Conservation (phyloP, 2,113 vertebrate genomes). For the Pteronura brasiliensis region DNA sequence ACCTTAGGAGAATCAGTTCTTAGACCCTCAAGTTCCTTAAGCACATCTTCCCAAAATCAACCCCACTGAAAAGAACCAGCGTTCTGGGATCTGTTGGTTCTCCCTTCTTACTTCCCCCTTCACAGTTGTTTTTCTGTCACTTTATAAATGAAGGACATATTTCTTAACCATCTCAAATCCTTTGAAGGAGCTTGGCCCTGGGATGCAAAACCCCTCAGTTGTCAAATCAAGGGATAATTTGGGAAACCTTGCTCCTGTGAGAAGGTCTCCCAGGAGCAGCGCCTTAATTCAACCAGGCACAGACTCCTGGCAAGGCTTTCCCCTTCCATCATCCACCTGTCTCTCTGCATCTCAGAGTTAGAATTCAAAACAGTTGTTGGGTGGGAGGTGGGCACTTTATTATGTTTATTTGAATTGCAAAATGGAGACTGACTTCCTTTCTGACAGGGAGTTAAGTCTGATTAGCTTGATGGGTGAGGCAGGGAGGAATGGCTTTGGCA, state of each 20-base stretch:
- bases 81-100: background rate
- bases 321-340: accelerated
- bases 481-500: background rate
- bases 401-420: background rate
- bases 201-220: background rate
- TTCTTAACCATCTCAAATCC: background rate
- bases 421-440: slow-evolving; percentile 12
- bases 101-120: background rate
- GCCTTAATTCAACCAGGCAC: background rate
- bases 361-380: background rate
- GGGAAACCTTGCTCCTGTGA: background rate
- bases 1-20: background rate
- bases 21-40: background rate
- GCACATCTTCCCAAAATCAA: background rate
- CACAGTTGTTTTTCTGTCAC: background rate
- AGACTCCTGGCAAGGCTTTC: background rate
- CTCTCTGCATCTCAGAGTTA: background rate
- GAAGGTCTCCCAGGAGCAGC: background rate
- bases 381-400: no score
- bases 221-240: background rate
- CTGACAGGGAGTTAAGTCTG: background rate
- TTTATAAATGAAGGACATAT: background rate
- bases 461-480: background rate
- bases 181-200: background rate
- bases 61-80: background rate